Conservation (phyloP, 2,888 invertebrate genomes). For the Pollenia angustigena region DNA sequence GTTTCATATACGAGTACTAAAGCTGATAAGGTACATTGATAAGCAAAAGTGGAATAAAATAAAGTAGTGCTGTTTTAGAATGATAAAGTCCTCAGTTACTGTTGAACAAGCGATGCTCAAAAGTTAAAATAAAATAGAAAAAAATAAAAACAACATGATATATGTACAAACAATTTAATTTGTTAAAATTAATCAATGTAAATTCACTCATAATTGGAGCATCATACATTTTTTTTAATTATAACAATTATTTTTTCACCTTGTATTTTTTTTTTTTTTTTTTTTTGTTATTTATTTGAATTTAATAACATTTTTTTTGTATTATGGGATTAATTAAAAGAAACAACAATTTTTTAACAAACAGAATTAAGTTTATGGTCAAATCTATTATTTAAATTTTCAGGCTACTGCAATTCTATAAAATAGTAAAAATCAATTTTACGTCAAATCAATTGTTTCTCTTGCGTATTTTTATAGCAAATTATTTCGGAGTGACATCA, state of each 20-base stretch:
- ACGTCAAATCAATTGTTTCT: constrained; percentile 50
- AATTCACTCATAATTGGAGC: not conserved
- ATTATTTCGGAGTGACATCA: constrained; percentile 51
- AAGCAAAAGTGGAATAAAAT: constrained; percentile 15
- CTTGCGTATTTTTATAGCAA: constrained; percentile 41
- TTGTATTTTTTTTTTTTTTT: too few relatives aligned
- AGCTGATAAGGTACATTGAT: constrained; percentile 54
- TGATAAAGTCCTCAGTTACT: constrained; percentile 30
- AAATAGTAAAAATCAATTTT: constrained; percentile 29
- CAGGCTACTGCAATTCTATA: constrained; percentile 17
- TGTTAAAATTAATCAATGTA: constrained; percentile 1
- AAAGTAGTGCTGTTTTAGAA: constrained; percentile 3
- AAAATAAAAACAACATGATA: constrained; percentile 13
- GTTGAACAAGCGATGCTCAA: constrained; percentile 7
- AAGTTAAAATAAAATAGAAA: constrained; percentile 30
- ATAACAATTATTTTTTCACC: too few relatives aligned
- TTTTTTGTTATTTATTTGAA: too few relatives aligned
- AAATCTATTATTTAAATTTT: constrained; percentile 14
- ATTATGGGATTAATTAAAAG: not conserved
- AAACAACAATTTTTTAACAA: not conserved
- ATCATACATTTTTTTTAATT: not conserved
- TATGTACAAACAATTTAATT: constrained; percentile 5
- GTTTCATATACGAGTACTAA: not conserved
- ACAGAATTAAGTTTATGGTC: not conserved
- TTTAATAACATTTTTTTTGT: not conserved